Evolutionary conservation across 2,888 invertebrate species (phyloP).

Genomic region (Parapristionchus giblindavisi): DNA sequence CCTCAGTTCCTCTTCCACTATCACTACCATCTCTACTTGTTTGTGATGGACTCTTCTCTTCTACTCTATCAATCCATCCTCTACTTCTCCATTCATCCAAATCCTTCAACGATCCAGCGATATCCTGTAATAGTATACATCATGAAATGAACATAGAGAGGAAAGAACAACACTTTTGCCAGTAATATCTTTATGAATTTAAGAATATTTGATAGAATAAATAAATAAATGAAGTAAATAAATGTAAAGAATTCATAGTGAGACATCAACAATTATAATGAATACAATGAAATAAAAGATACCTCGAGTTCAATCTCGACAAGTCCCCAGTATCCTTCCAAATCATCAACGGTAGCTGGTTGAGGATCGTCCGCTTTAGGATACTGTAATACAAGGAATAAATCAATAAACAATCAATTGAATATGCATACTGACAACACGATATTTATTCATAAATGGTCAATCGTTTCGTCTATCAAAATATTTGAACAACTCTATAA

Average conservation of each 20-base stretch:
- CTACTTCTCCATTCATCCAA: conserved; percentile 9
- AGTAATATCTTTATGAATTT: no score
- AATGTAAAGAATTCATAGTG: background rate
- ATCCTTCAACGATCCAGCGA: conserved; percentile 5
- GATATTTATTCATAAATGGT: background rate
- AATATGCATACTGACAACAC: background rate
- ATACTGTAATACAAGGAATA: conserved; percentile 33
- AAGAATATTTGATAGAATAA: background rate
- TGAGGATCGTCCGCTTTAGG: conserved; percentile 38
- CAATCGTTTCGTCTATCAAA: background rate
- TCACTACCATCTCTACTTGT: conserved; percentile 29
- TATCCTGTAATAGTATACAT: conserved; percentile 33
- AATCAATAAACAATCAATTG: background rate
- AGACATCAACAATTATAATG: background rate
- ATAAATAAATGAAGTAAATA: background rate
- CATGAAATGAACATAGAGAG: background rate
- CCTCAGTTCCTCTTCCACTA: conserved; percentile 29
- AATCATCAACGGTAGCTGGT: conserved; percentile 44
- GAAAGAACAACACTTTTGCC: no score
- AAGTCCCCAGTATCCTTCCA: conserved; percentile 49
- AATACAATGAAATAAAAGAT: background rate
- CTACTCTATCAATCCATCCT: conserved; percentile 25
- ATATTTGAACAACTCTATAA: no score
- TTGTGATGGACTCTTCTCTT: conserved; percentile 13
- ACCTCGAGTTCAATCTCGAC: conserved; percentile 46